Base-by-base conservation (phyloP, 2,888 invertebrate species). In the Anaspis maculata region DNA sequence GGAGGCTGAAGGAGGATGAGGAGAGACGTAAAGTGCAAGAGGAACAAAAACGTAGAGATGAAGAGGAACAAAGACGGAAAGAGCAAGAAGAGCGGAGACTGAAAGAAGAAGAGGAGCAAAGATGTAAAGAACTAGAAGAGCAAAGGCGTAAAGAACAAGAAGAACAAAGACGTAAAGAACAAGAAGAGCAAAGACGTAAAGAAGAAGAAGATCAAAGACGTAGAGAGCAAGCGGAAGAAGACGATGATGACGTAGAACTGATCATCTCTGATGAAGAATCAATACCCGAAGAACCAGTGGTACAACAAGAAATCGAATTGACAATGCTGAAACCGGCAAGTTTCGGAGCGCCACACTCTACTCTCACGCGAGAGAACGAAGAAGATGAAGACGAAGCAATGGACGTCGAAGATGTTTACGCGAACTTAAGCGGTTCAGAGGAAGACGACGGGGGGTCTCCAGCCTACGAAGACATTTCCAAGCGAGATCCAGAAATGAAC, bases 401-500 rank as follows among this genome's bases (percentile, higher is more conserved):
- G n/a, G n/a, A n/a, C n/a, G n/a, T n/a, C n/a, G n/a, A n/a, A n/a
- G n/a, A n/a, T n/a, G n/a, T n/a, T n/a, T n/a, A n/a, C n/a, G n/a
- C n/a, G n/a, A n/a, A n/a, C n/a, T n/a, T n/a, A n/a, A n/a, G n/a
- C n/a, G n/a, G n/a, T n/a, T n/a, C n/a, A n/a, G n/a, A n/a, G 19
- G 19, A 19, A 19, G 19, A 19, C 19, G 19, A 5, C 19, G 19
- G 9, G 9, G 9, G 5, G 5, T 6, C 19, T 9, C 9, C 9
- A 9, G 19, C 9, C 19, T 19, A 19, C 19, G 19, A 19, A 9
- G 19, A 19, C 9, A 6, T 19, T 5, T 19, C 19, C 6, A 5
- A 24, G 11, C 24, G 32, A 3, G 39, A 48, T 36, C 41, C 42
- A 3, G 29, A 43, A 34, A 30, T 35, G 33, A 41, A 37, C 25